Percentiles rank a stretch among this genome's conserved stretches.
phyloP scores from a whole-genome alignment of 2,113 vertebrate species.

The Dissostichus mawsoni region DNA sequence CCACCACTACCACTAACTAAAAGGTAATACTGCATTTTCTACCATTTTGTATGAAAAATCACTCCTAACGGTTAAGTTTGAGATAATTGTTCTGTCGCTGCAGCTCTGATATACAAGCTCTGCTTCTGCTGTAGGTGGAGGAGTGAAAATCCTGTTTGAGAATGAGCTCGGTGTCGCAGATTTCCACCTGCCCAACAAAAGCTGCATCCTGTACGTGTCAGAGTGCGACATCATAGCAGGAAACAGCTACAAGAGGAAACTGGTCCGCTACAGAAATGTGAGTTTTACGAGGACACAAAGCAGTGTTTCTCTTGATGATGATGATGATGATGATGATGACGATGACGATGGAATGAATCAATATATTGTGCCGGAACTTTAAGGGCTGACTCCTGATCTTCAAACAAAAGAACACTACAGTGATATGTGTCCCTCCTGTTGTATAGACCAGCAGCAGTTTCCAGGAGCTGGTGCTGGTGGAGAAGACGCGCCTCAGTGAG shows the following conservation, averaged over 20 bases:
- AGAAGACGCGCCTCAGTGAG: constrained; percentile 88
- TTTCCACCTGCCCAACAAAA: constrained; percentile 90
- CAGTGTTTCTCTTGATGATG: background rate
- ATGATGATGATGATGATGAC: no score
- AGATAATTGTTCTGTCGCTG: no score
- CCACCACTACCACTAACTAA: no score
- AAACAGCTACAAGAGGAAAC: constrained; percentile 88
- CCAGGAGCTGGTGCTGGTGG: constrained; percentile 88
- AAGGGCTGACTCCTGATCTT: no score
- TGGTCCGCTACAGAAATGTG: constrained; percentile 93
- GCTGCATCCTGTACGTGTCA: constrained; percentile 90
- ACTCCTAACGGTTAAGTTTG: no score
- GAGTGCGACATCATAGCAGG: constrained; percentile 92
- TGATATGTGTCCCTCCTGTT: background rate
- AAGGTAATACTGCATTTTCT: no score
- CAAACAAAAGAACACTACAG: no score
- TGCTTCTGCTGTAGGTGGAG: constrained; percentile 78
- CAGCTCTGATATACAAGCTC: background rate
- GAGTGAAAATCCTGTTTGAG: constrained; percentile 87
- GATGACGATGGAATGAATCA: no score
- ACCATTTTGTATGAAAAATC: no score
- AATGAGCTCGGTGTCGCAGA: constrained; percentile 87
- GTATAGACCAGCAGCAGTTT: constrained; percentile 83
- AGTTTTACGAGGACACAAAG: constrained; percentile 46
- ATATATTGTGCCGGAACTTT: no score